phyloP scores from a whole-genome alignment of 2,113 vertebrate species.

The Psammodynastes pulverulentus region DNA sequence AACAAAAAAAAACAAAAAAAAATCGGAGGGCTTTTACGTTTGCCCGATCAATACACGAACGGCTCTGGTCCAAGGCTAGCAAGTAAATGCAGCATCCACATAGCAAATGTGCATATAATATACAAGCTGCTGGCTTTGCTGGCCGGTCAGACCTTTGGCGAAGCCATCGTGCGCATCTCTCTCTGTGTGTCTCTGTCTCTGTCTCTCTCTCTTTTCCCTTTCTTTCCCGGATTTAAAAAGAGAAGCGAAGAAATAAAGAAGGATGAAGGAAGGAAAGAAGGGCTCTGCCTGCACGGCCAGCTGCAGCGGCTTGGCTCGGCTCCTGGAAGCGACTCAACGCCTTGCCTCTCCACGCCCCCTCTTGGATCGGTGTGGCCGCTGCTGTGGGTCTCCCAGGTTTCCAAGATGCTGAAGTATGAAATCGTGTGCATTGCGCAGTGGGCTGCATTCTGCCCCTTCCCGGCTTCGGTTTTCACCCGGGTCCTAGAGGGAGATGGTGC shows the following conservation, averaged over 20 bases:
- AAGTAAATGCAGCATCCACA: neutral
- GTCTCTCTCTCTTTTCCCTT: no score
- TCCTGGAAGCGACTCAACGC: neutral
- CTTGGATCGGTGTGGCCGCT: neutral
- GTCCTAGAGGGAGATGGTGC: neutral
- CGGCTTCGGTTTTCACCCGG: neutral
- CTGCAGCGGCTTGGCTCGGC: neutral
- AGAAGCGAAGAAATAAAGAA: no score
- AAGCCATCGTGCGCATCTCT: neutral
- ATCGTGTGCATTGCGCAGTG: constrained; percentile 9
- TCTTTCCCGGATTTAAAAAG: neutral
- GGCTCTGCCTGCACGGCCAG: neutral
- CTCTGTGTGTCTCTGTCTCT: no score
- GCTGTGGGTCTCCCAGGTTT: constrained; percentile 2
- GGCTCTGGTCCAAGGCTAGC: neutral
- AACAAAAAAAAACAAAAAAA: no score
- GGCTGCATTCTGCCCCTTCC: neutral
- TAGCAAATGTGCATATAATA: neutral
- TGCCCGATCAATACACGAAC: neutral
- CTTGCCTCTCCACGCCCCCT: neutral
- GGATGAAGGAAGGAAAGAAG: neutral
- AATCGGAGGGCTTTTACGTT: neutral
- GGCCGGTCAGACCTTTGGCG: neutral
- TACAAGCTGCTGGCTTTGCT: neutral
- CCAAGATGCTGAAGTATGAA: neutral